These are phyloP conservation scores for Apeira syringaria DNA, from an alignment of 2,888 invertebrate genomes.

Conservation along the genomic window DNA sequence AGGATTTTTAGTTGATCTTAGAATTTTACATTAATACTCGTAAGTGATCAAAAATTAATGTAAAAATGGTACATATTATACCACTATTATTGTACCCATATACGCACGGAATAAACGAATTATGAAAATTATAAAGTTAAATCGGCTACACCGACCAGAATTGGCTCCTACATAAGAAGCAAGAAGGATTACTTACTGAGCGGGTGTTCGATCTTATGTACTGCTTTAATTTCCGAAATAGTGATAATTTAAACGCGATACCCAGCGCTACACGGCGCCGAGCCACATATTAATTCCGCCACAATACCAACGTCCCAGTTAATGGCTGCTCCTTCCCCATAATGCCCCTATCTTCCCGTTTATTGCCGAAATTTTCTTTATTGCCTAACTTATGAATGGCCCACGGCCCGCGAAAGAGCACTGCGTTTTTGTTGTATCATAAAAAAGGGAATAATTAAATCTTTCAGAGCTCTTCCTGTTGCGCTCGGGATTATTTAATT, in stretches of 20 bases:
- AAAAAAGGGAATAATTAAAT: conserved; percentile 50
- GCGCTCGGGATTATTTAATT: conserved; percentile 40
- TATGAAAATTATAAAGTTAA: no score
- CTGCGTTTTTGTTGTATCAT: conserved; percentile 35
- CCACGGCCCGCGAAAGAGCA: conserved; percentile 23
- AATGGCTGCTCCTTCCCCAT: conserved; percentile 42
- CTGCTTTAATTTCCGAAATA: background rate
- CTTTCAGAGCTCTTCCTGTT: conserved; percentile 36
- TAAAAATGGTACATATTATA: no score
- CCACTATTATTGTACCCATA: no score
- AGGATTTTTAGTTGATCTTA: no score
- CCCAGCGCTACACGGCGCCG: conserved; percentile 19
- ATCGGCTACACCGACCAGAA: no score
- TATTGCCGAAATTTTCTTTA: conserved; percentile 61
- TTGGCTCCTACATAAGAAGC: no score
- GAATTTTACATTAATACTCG: no score
- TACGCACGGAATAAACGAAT: no score
- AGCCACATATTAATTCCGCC: conserved; percentile 51
- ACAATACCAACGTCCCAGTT: conserved; percentile 53
- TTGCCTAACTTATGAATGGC: conserved; percentile 55
- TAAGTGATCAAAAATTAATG: no score
- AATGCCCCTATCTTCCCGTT: conserved; percentile 47
- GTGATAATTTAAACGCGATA: conserved; percentile 24
- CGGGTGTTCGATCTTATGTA: background rate
- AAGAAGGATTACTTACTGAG: no score